These are phyloP conservation scores for Gnathonemus longibarbis DNA, from an alignment of 2,113 vertebrate genomes.

Conservation along the genomic window DNA sequence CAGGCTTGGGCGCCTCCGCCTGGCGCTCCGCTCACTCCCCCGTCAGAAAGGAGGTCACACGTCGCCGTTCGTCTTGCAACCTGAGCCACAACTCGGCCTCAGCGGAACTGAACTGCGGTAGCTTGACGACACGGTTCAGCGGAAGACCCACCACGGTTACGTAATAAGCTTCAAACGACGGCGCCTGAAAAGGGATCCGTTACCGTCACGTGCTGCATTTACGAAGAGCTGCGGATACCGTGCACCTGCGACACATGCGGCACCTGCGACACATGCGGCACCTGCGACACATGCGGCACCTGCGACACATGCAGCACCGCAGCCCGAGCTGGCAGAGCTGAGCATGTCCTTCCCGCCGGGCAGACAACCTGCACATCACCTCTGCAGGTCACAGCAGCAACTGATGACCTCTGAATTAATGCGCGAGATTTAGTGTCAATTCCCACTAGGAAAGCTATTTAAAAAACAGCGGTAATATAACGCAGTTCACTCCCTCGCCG, in stretches of 20 bases:
- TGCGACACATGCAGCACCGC: not conserved
- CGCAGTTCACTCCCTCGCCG: not conserved
- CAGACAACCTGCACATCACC: not conserved
- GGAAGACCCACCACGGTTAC: not conserved
- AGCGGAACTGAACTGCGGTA: not conserved
- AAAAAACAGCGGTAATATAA: not conserved
- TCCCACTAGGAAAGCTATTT: not conserved
- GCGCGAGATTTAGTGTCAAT: not conserved
- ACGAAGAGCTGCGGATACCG: not conserved
- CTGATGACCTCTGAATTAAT: not conserved
- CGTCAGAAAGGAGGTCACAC: not conserved
- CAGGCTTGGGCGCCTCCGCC: not conserved
- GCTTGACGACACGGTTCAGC: not conserved
- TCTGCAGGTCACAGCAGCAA: not conserved
- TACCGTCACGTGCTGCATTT: not conserved
- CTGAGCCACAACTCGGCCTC: not conserved
- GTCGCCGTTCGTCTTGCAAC: not conserved
- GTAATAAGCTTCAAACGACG: not conserved
- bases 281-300: not conserved
- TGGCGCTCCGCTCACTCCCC: not conserved
- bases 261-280: not conserved
- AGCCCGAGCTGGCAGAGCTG: not conserved
- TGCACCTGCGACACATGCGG: not conserved
- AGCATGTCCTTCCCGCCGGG: not conserved
- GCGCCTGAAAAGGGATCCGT: not conserved